Evolutionary conservation across 2,797 vertebrate genomes (phyloP).

Genomic region (Sylvilagus floridanus): DNA sequence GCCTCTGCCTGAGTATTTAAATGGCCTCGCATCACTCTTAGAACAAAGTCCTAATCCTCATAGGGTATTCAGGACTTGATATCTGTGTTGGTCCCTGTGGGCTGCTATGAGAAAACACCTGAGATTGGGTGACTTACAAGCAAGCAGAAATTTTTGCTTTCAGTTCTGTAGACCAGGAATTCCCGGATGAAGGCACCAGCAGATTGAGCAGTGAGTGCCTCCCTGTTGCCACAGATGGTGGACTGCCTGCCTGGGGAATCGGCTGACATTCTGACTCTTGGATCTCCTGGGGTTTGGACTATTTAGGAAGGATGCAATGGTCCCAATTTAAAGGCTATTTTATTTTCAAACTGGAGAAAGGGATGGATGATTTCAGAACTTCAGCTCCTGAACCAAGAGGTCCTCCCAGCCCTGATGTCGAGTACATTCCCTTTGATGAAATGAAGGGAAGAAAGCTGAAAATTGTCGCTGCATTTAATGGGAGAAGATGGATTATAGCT

Average conservation of each 20-base stretch:
- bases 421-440: constrained; percentile 97
- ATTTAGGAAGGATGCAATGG: constrained; percentile 92
- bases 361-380: constrained; percentile 97
- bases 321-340: constrained; percentile 98
- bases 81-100: background rate
- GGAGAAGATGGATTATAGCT: constrained; percentile 74
- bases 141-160: too few relatives aligned
- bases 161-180: background rate
- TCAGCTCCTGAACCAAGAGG: constrained; percentile 95
- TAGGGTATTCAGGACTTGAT: background rate
- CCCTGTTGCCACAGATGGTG: too few relatives aligned
- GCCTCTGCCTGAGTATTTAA: background rate
- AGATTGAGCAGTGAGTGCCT: background rate
- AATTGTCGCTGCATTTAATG: constrained; percentile 97
- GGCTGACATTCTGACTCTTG: background rate
- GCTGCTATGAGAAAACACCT: background rate
- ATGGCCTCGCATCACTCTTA: background rate
- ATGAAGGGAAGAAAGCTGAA: constrained; percentile 99
- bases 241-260: background rate
- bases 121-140: background rate
- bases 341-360: constrained; percentile 98
- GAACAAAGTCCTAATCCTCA: background rate
- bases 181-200: background rate
- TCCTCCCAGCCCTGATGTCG: constrained; percentile 95
- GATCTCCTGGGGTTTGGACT: background rate